Evolutionary conservation across 1,140 invertebrate genomes (phyloP).

Genomic region (Riptortus pedestris): DNA sequence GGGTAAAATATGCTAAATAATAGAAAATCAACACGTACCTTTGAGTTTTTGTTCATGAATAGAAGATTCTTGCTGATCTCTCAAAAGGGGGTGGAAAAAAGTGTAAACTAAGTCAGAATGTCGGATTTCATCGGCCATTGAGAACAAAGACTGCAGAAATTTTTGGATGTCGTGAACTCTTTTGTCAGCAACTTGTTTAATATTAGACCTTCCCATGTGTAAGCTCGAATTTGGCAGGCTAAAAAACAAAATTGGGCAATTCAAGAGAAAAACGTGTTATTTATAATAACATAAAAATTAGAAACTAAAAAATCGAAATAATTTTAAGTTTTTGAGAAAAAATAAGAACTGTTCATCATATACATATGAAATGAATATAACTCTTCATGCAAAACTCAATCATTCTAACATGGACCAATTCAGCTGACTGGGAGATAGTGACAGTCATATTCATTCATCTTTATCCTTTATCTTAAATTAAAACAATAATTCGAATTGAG

Average conservation of each 20-base stretch:
- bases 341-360: not conserved
- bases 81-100: conserved; percentile 89
- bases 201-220: conserved; percentile 82
- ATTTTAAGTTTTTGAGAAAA: too few relatives aligned
- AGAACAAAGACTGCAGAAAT: conserved; percentile 77
- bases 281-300: not conserved
- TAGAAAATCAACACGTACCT: conserved; percentile 36
- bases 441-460: too few relatives aligned
- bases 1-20: too few relatives aligned
- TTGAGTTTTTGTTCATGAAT: conserved; percentile 42
- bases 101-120: conserved; percentile 95
- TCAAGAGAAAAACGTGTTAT: not conserved
- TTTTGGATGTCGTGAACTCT: conserved; percentile 73
- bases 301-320: too few relatives aligned
- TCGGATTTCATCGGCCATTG: conserved; percentile 81
- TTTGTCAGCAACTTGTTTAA: conserved; percentile 86
- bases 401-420: too few relatives aligned
- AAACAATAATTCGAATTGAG: too few relatives aligned
- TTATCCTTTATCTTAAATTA: too few relatives aligned
- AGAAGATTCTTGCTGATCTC: conserved; percentile 78
- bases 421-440: too few relatives aligned
- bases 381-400: too few relatives aligned
- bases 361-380: too few relatives aligned
- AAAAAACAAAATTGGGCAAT: conserved; percentile 32
- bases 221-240: conserved; percentile 57